These are phyloP conservation scores for Casuarius casuarius DNA, from an alignment of 2,113 vertebrate genomes.

Conservation along the genomic window DNA sequence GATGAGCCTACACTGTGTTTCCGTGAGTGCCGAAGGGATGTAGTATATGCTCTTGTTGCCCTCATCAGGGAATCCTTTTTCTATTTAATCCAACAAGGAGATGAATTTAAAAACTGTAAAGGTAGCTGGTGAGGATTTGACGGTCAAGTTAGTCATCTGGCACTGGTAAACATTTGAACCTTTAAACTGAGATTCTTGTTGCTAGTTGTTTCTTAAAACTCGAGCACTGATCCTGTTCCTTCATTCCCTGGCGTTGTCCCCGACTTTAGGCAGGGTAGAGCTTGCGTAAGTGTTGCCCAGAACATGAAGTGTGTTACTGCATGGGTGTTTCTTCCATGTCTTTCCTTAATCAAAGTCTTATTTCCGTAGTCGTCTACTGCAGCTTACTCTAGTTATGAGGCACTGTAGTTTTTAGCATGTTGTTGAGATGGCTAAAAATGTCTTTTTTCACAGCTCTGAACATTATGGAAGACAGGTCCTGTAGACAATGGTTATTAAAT, in stretches of 20 bases:
- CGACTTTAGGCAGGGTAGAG: not conserved
- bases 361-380: not conserved
- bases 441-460: not conserved
- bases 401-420: not conserved
- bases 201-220: not conserved
- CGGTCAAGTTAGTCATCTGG: not conserved
- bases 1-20: not conserved
- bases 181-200: conserved; percentile 9
- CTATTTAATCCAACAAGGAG: not conserved
- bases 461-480: not conserved
- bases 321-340: not conserved
- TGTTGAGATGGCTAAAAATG: not conserved
- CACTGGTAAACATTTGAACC: not conserved
- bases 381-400: not conserved
- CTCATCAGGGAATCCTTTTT: not conserved
- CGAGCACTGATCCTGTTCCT: not conserved
- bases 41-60: not conserved
- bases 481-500: not conserved
- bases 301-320: not conserved
- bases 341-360: not conserved
- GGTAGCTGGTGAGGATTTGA: not conserved
- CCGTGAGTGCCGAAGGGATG: not conserved
- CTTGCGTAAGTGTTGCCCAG: not conserved
- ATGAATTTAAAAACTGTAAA: not conserved
- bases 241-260: not conserved